phyloP scores from a whole-genome alignment of 2,888 invertebrate genomes.

The Catotricha subobsoleta region DNA sequence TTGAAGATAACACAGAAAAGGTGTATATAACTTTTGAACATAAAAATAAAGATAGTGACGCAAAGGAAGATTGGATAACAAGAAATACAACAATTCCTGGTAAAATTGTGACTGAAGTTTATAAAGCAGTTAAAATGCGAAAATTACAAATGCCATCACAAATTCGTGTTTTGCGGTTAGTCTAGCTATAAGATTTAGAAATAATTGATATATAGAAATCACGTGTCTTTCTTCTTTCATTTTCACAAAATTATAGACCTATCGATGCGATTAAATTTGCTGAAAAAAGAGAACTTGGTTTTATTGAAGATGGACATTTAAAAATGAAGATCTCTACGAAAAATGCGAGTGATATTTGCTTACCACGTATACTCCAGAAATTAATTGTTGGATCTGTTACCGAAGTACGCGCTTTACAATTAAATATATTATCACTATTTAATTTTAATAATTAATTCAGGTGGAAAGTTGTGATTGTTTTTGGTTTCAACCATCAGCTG shows the following conservation, averaged over 20 bases:
- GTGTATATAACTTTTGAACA: constrained; percentile 48
- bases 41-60: constrained; percentile 18
- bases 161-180: neutral
- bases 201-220: neutral
- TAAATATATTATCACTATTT: constrained; percentile 5
- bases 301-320: neutral
- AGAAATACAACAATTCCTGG: constrained; percentile 27
- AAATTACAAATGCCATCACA: constrained; percentile 25
- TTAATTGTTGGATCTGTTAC: constrained; percentile 31
- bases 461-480: constrained; percentile 24
- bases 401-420: constrained; percentile 29
- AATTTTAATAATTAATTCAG: constrained; percentile 11
- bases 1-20: constrained; percentile 35
- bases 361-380: constrained; percentile 39
- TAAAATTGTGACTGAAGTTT: constrained; percentile 46
- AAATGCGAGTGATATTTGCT: constrained; percentile 35
- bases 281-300: constrained; percentile 13
- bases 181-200: neutral
- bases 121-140: constrained; percentile 52
- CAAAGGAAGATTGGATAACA: constrained; percentile 6
- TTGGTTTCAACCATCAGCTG: constrained; percentile 26
- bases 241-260: neutral
- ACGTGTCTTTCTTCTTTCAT: neutral
- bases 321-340: neutral
- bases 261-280: neutral